Conservation (phyloP, 2,797 vertebrate species). For the Sitta carolinensis region DNA sequence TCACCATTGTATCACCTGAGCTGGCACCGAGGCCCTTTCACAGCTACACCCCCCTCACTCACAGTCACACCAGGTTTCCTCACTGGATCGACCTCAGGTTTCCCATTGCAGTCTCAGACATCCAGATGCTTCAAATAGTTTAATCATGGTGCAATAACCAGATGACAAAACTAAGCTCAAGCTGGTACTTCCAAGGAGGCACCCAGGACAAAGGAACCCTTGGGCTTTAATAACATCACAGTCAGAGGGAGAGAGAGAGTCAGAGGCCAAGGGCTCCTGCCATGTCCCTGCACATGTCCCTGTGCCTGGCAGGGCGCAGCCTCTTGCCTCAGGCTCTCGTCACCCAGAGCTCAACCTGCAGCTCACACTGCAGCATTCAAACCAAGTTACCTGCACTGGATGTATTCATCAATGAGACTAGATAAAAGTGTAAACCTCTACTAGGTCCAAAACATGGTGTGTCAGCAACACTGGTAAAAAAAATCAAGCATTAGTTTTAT, state of each 20-base stretch:
- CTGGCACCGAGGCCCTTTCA: fast-evolving
- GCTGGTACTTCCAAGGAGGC: neutral
- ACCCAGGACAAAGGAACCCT: too few relatives aligned
- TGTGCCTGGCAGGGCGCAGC: fast-evolving
- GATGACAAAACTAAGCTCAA: neutral
- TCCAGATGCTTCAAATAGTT: neutral
- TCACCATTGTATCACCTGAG: fast-evolving
- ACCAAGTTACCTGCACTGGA: neutral
- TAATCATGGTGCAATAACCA: neutral
- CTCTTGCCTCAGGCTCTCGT: neutral
- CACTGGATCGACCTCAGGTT: fast-evolving
- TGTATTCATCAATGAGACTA: neutral
- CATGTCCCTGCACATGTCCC: too few relatives aligned
- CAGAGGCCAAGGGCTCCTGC: neutral
- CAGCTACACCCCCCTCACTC: too few relatives aligned
- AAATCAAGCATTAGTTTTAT: neutral
- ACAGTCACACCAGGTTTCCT: neutral
- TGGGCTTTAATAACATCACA: neutral
- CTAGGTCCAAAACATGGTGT: neutral
- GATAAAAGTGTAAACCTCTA: neutral
- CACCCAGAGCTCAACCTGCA: neutral
- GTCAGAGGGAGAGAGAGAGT: neutral
- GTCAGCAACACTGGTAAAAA: neutral
- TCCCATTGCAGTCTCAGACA: neutral
- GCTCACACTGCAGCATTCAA: neutral